Conservation (phyloP, 2,888 invertebrate species). For the Nudaria mundana region DNA sequence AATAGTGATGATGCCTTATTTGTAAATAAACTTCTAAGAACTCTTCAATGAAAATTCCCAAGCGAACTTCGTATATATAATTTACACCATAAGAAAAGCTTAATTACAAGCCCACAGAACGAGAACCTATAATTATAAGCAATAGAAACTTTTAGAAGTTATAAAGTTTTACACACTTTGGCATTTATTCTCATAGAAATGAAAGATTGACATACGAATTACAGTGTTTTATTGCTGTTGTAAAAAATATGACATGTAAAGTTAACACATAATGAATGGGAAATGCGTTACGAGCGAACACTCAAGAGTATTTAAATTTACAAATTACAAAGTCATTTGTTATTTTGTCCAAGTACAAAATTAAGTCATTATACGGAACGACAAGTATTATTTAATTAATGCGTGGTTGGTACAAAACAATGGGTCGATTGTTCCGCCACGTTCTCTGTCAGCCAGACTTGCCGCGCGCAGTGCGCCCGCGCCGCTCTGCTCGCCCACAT, state of each 20-base stretch:
- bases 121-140: constrained; percentile 26
- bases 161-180: constrained; percentile 27
- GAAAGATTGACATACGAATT: constrained; percentile 24
- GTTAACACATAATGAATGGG: constrained; percentile 24
- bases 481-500: too few species aligned
- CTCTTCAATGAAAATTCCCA: constrained; percentile 1
- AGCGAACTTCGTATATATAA: constrained; percentile 11
- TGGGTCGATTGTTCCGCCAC: constrained; percentile 50
- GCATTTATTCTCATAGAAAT: constrained; percentile 26
- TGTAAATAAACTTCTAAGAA: neutral
- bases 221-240: constrained; percentile 28
- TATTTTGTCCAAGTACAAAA: constrained; percentile 40
- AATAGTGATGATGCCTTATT: too few species aligned
- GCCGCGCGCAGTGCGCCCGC: constrained; percentile 23
- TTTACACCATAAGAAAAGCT: constrained; percentile 19
- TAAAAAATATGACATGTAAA: constrained; percentile 40
- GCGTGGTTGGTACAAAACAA: constrained; percentile 53
- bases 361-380: constrained; percentile 56
- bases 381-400: constrained; percentile 58
- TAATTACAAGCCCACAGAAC: constrained; percentile 20
- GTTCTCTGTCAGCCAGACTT: constrained; percentile 28
- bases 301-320: constrained; percentile 23
- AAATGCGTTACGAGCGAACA: constrained; percentile 23
- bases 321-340: constrained; percentile 29
- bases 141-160: constrained; percentile 34